A percentile compares a stretch with the other conserved stretches of the same genome.
phyloP scores from a whole-genome alignment of 2,888 invertebrate genomes.

The Diogma glabrata region DNA sequence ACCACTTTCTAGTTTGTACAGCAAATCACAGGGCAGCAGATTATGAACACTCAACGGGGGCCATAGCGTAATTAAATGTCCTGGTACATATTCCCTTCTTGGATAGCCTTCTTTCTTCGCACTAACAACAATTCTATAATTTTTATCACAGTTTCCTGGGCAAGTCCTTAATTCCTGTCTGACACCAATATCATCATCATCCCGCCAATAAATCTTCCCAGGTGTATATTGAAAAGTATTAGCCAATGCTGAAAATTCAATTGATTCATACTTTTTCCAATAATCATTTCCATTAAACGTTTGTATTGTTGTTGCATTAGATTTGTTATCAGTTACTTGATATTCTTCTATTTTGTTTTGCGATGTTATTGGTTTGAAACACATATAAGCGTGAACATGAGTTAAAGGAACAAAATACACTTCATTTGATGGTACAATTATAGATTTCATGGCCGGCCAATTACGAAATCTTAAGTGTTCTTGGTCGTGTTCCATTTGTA shows the following conservation, averaged over 20 bases:
- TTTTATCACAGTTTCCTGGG: constrained; percentile 26
- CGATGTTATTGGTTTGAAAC: constrained; percentile 50
- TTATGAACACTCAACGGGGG: constrained; percentile 79
- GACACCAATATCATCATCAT: constrained; percentile 21
- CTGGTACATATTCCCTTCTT: constrained; percentile 49
- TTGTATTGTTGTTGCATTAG: not conserved
- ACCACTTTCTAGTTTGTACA: constrained; percentile 43
- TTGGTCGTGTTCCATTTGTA: constrained; percentile 47
- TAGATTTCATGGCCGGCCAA: constrained; percentile 30
- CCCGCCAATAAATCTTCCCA: constrained; percentile 29
- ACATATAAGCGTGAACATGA: constrained; percentile 61
- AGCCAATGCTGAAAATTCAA: not conserved
- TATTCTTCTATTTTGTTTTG: constrained; percentile 31
- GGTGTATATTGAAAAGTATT: constrained; percentile 30
- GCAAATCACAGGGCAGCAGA: constrained; percentile 72
- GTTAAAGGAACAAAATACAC: constrained; percentile 65
- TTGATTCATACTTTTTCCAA: constrained; percentile 44
- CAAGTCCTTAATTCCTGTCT: constrained; percentile 27
- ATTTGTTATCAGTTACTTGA: not conserved
- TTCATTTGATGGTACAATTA: constrained; percentile 42
- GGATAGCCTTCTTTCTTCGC: constrained; percentile 73
- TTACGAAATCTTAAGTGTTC: constrained; percentile 18
- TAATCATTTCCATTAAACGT: constrained; percentile 42
- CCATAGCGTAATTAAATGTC: constrained; percentile 73
- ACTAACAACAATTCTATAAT: constrained; percentile 28